These are phyloP conservation scores for Agrotis exclamationis DNA, from an alignment of 2,888 invertebrate species.

Conservation along the genomic window DNA sequence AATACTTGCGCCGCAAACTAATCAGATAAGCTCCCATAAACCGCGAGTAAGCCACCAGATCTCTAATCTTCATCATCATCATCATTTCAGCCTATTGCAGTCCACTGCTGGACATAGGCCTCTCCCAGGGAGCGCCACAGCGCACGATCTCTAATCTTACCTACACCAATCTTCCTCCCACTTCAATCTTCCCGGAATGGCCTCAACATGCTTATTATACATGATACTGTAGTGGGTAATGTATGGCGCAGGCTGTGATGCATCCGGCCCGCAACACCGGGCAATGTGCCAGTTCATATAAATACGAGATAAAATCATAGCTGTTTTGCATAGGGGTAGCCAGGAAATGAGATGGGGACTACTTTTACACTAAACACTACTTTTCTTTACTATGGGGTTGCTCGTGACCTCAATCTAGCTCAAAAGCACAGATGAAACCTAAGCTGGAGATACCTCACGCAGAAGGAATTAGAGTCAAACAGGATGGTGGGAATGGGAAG, in stretches of 20 bases:
- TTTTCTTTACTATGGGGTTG: no score
- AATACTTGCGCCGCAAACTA: no score
- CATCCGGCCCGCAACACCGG: slow-evolving; percentile 53
- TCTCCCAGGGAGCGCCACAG: no score
- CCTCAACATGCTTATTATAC: slow-evolving; percentile 52
- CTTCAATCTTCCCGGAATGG: slow-evolving; percentile 49
- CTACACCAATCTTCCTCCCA: slow-evolving; percentile 14
- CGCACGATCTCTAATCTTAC: not conserved
- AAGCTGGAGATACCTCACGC: no score
- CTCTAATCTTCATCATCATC: not conserved
- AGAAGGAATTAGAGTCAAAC: no score
- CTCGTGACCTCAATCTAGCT: no score
- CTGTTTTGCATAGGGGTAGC: slow-evolving; percentile 66
- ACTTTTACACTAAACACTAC: no score
- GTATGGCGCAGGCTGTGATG: slow-evolving; percentile 43
- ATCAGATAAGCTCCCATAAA: not conserved
- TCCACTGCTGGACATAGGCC: no score
- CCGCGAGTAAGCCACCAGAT: not conserved
- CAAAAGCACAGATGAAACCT: no score
- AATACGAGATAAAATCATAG: slow-evolving; percentile 71
- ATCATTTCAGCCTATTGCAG: no score
- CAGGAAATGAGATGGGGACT: slow-evolving; percentile 34
- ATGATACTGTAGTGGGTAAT: slow-evolving; percentile 40
- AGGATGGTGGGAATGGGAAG: no score
- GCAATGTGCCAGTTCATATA: slow-evolving; percentile 72